Evolutionary conservation across 92 coral and sea anemone genomes (phyloP), one percentile per base, ranked within the genome.

Genomic region (Blastomussa wellsi): DNA sequence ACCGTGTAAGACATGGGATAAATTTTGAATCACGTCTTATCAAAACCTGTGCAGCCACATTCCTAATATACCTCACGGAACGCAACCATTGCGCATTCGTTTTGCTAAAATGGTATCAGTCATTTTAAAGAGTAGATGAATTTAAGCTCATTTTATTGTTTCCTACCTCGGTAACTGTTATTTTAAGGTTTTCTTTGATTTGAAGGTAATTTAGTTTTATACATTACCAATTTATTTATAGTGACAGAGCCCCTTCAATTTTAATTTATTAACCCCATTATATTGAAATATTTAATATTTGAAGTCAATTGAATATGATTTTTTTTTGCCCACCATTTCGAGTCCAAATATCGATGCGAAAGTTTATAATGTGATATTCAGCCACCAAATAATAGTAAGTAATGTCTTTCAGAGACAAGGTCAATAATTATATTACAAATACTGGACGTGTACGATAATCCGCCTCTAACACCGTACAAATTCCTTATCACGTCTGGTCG

Each of bases 401-500:
- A n/a, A n/a, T n/a, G 44, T 39, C 7, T 39, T 44, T 44, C 11
- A 8, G 49, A 8, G 1, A 44, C 8, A 44, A 13, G 68, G 31
- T 29, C 5, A 1, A 29, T 24, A 62, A n/a, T 62, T 24, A n/a
- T 29, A 29, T n/a, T 29, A 8, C 31, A n/a, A 62, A 8, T 3
- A 32, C 32, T 20, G 6, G 29, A 24, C 24, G n/a, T 44, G 49
- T 44, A 44, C 29, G 42, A 32, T 37, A 68, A 14, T 24, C 39
- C 36, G 29, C 74, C 74, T 68, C 39, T 68, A 42, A 68, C 74
- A 68, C 41, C 24, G 24, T 68, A 42, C 12, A 70, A 70, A 35
- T 70, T 70, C n/a, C 75, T 19, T 70, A 70, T 70, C 75, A 70
- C 75, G 75, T 70, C 75, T 70, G 36, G 22, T 35, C n/a, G 39